Base-by-base conservation (phyloP, 92 coral and sea anemone species). In the Blastomussa wellsi region DNA sequence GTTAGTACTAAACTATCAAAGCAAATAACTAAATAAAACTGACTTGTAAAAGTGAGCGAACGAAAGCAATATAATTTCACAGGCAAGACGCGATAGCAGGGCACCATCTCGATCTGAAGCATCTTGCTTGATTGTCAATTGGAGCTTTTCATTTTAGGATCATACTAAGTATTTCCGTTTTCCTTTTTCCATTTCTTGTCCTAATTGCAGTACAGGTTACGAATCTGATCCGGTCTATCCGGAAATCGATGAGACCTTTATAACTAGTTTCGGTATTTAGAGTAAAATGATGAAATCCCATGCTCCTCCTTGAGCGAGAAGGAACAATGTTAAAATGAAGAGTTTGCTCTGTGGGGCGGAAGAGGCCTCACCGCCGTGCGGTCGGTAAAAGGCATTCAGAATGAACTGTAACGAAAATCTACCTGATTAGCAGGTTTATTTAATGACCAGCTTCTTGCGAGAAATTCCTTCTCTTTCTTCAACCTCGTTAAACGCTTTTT, bases 381-480 rank as follows among this genome's bases (percentile, higher is more conserved):
- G 57, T 22, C 57, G 49, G 49, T 44, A 44, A 44, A 6, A 44
- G 7, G 49, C 49, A 10, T 8, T 44, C 11, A 13, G 19, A 5
- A 35, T 16, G 7, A 15, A 70, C 36, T 5, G 3, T 11, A 7
- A 20, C 47, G 20, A 22, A 37, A 70, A 37, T 70, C 17, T 82
- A 82, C 86, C 78, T 51, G 32, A 36, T 52, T 20, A 9, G 22
- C 9, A 44, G 79, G 15, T 85, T 77, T 78, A 85, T 12, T 85
- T 69, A 7, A 85, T 69, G 41, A 31, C 44, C 82, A 85, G 36
- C 55, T 77, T 78, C 70, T 86, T 90, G 16, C 39, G 65, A 0
- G 87, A 17, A 17, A 90, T 41, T 41, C 92, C 92, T 67, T 92
- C 93, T 13, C 85, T 86, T 57, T 81, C 91, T 20, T 87, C 92